Base-by-base conservation (phyloP, 2,888 invertebrate species). In the Apodemia mormo region DNA sequence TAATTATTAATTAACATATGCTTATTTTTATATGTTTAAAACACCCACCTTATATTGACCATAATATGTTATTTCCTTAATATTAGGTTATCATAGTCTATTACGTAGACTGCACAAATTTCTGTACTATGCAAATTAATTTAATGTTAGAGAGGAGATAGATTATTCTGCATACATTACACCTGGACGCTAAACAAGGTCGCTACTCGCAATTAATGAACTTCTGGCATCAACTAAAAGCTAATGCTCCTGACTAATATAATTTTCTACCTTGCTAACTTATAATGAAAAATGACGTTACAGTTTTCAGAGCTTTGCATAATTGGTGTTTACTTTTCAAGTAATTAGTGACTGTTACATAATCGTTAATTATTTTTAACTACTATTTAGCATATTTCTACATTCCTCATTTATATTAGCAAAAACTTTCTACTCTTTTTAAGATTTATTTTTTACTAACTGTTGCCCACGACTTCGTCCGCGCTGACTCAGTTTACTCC, bases 101-200 rank as follows among this genome's bases (percentile, higher is more conserved):
- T 49, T 49, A 49, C 14, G 14, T 10, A 45, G 45, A 45, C 49
- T 49, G 9, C 49, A 49, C 49, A 14, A 14, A 49, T 12, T 49
- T 49, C 12, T 5, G 30, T 30, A 67, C 66, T 29, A 43, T 69
- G 68, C 73, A 74, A 76, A 76, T 74, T 76, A 78, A 77, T 77
- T 76, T 74, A 72, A 69, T 73, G 68, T 58, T 67, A 61, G 66
- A 68, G 68, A 73, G 72, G 71, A 75, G 76, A 78, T 76, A 75
- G 73, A 65, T 56, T 70, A 70, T 58, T 71, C 49, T 61, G 66
- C 64, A 73, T 76, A 74, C 73, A 76, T 76, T 76, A 76, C 68
- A 72, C 68, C 61, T 61, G 61, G 61, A 61, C 61, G 30, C 6
- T 33, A 30, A 61, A 61, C 61, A 33, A 61, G 61, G 61, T 61